Percentiles rank a stretch among this genome's conserved stretches.
These are phyloP conservation scores for Aphidoletes aphidimyza DNA, from an alignment of 2,888 invertebrate genomes.

Conservation along the genomic window DNA sequence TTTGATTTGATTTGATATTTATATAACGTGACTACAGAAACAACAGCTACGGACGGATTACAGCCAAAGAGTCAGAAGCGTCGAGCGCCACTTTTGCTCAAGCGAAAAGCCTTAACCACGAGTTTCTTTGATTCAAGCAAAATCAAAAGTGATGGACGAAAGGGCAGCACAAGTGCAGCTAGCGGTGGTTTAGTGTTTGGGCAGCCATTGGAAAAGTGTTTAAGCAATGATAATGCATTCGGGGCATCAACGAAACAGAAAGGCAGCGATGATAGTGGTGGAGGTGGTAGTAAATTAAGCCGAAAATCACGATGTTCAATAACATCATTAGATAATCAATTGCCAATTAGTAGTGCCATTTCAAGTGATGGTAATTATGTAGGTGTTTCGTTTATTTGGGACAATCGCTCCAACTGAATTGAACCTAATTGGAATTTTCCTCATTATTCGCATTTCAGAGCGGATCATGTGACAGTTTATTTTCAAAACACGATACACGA, in stretches of 20 bases:
- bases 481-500: slow-evolving; percentile 61
- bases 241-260: not conserved
- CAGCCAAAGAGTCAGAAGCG: slow-evolving; percentile 61
- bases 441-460: too few relatives aligned
- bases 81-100: slow-evolving; percentile 81
- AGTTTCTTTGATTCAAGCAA: slow-evolving; percentile 83
- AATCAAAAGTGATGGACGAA: slow-evolving; percentile 55
- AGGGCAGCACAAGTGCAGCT: slow-evolving; percentile 62
- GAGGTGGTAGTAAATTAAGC: not conserved
- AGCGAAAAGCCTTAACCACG: slow-evolving; percentile 88
- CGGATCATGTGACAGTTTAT: slow-evolving; percentile 80
- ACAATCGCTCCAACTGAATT: too few relatives aligned
- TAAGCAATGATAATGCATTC: slow-evolving; percentile 76
- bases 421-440: too few relatives aligned
- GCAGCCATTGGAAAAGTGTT: slow-evolving; percentile 83
- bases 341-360: not conserved
- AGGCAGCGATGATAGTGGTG: slow-evolving; percentile 53
- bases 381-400: not conserved
- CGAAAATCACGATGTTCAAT: slow-evolving; percentile 72
- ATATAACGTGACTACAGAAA: not conserved
- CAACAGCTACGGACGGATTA: not conserved
- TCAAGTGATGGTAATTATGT: slow-evolving; percentile 39
- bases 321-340: slow-evolving; percentile 69
- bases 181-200: slow-evolving; percentile 80
- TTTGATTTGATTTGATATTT: too few relatives aligned